Conservation (phyloP, 2,797 vertebrate genomes). For the Platyrinchus mystaceus region DNA sequence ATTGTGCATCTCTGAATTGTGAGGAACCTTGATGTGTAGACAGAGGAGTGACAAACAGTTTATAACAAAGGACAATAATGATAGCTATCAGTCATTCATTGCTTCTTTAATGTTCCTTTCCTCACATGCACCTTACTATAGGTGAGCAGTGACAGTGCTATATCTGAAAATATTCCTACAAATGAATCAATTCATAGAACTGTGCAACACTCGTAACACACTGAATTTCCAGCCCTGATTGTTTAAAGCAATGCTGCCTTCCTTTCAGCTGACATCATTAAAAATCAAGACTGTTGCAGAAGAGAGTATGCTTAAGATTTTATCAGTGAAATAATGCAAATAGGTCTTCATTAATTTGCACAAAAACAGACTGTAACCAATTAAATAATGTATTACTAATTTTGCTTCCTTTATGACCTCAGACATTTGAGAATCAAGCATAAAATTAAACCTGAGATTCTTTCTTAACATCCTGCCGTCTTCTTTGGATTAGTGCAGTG, state of each 20-base stretch:
- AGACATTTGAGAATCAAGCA: conserved; percentile 35
- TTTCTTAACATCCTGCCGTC: conserved; percentile 40
- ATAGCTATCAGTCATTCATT: not conserved
- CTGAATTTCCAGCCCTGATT: not conserved
- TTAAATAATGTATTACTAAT: conserved; percentile 56
- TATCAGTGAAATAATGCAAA: not conserved
- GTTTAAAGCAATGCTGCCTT: not conserved
- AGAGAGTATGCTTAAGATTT: conserved; percentile 2
- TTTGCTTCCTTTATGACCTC: conserved; percentile 44
- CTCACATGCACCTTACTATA: not conserved
- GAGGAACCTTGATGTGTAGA: not conserved
- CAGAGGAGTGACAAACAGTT: not conserved
- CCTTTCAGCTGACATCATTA: not conserved
- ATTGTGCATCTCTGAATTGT: not conserved
- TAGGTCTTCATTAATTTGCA: conserved; percentile 30
- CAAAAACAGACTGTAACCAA: not conserved
- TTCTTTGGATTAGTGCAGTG: conserved; percentile 67
- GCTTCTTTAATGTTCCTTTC: not conserved
- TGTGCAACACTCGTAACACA: not conserved
- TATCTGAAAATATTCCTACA: not conserved
- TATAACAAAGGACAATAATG: not conserved
- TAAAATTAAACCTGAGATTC: conserved; percentile 54
- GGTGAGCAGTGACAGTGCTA: not conserved
- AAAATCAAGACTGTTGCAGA: not conserved
- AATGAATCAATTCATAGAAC: not conserved